Evolutionary conservation across 2,113 vertebrate genomes (phyloP).

Genomic region (Scalopus aquaticus): DNA sequence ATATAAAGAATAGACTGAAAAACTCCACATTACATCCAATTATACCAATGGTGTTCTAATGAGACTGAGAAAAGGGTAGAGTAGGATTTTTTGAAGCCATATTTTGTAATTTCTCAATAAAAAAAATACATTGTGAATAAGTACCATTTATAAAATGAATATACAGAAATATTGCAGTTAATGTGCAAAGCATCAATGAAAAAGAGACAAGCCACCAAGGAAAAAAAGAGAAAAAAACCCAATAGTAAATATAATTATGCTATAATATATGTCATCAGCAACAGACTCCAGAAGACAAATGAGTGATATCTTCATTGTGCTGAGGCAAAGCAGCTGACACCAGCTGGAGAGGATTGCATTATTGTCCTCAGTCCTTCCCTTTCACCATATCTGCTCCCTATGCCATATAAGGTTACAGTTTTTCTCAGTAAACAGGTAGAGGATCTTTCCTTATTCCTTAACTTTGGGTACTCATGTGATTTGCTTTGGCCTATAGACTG

Average conservation of each 20-base stretch:
- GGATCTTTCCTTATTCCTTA: not conserved
- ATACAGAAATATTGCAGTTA: not conserved
- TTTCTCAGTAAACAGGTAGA: not conserved
- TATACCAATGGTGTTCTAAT: not conserved
- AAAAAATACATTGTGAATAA: not conserved
- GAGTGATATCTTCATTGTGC: not conserved
- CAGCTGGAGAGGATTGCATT: not conserved
- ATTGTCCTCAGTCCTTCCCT: not conserved
- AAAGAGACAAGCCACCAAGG: not conserved
- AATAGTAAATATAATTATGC: not conserved
- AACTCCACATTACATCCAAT: not conserved
- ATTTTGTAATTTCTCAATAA: not conserved
- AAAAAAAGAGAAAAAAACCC: not conserved
- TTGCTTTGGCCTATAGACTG: not conserved
- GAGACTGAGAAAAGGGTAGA: not conserved
- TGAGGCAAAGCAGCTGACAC: not conserved
- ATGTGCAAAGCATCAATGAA: not conserved
- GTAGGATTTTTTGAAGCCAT: not conserved
- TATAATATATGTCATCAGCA: not conserved
- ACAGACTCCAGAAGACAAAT: not conserved
- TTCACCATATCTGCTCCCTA: not conserved
- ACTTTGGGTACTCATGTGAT: not conserved
- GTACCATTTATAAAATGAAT: not conserved
- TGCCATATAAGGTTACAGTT: not conserved
- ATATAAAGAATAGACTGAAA: not conserved